These are phyloP conservation scores for Selenia dentaria DNA, from an alignment of 2,888 invertebrate genomes.

Conservation along the genomic window DNA sequence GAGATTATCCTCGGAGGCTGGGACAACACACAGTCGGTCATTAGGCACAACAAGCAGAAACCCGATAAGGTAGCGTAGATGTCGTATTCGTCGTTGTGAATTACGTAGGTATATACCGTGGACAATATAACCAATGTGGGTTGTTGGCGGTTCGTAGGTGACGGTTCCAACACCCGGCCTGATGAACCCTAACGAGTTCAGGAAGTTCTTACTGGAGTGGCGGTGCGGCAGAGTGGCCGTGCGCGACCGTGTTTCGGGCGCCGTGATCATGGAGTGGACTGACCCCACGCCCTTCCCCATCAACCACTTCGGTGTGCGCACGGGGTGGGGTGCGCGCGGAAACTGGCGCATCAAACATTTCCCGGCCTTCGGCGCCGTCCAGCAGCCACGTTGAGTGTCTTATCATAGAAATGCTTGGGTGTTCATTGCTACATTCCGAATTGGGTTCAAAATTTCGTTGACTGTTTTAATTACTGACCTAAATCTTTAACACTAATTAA, in stretches of 20 bases:
- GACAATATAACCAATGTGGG: constrained; percentile 30
- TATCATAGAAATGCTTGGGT: constrained; percentile 43
- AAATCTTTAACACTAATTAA: constrained; percentile 29
- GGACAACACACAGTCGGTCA: constrained; percentile 87
- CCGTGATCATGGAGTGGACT: constrained; percentile 84
- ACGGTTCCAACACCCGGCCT: constrained; percentile 84
- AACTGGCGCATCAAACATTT: constrained; percentile 84
- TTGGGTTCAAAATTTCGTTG: constrained; percentile 24
- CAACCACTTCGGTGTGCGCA: constrained; percentile 86
- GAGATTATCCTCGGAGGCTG: constrained; percentile 89
- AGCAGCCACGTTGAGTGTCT: constrained; percentile 69
- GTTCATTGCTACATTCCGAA: constrained; percentile 57
- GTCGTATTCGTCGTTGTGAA: constrained; percentile 43
- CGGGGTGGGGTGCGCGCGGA: constrained; percentile 87
- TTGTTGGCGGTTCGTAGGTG: constrained; percentile 71
- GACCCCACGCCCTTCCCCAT: constrained; percentile 85
- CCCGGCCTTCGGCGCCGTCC: constrained; percentile 44
- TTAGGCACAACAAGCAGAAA: constrained; percentile 85
- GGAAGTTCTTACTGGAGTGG: constrained; percentile 84
- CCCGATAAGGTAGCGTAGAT: constrained; percentile 85
- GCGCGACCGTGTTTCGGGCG: constrained; percentile 74
- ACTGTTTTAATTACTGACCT: constrained; percentile 29
- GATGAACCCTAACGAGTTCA: constrained; percentile 82
- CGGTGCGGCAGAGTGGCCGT: constrained; percentile 79
- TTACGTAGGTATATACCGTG: constrained; percentile 16